phyloP scores from a whole-genome alignment of 1,140 invertebrate genomes.

The Venturia canescens region DNA sequence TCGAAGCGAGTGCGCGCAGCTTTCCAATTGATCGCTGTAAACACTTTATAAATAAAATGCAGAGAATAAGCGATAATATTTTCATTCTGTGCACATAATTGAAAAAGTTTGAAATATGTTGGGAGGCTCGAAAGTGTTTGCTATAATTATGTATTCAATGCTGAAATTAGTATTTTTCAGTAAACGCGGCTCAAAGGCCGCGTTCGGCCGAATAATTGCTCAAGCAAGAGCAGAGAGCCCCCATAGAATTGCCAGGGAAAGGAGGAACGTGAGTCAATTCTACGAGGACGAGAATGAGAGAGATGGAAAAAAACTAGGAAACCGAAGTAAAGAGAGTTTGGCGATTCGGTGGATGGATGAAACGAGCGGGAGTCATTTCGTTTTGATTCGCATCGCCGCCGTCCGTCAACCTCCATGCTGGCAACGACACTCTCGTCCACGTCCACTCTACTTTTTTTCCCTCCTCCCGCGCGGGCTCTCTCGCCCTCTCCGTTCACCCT shows the following conservation, averaged over 20 bases:
- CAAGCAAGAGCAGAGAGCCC: not conserved
- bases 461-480: conserved; percentile 40
- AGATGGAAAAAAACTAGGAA: not conserved
- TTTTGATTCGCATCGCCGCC: conserved; percentile 49
- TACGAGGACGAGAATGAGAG: not conserved
- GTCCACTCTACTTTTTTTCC: conserved; percentile 1
- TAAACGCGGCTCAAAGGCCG: not conserved
- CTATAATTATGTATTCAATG: conserved; percentile 36
- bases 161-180: not conserved
- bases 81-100: not conserved
- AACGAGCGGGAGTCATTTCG: conserved; percentile 49
- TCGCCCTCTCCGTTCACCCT: conserved; percentile 30
- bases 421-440: conserved; percentile 32
- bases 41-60: too few relatives aligned
- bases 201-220: not conserved
- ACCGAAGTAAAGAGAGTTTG: not conserved
- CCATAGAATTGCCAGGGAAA: not conserved
- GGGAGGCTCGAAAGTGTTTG: too few relatives aligned
- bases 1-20: too few relatives aligned
- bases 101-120: too few relatives aligned
- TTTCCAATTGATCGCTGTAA: too few relatives aligned
- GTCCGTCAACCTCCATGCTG: conserved; percentile 48
- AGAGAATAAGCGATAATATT: not conserved
- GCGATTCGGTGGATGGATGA: conserved; percentile 41
- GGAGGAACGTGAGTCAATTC: conserved; percentile 13